Evolutionary conservation across 2,113 vertebrate species (phyloP).

Genomic region (Triplophysa siluroides): DNA sequence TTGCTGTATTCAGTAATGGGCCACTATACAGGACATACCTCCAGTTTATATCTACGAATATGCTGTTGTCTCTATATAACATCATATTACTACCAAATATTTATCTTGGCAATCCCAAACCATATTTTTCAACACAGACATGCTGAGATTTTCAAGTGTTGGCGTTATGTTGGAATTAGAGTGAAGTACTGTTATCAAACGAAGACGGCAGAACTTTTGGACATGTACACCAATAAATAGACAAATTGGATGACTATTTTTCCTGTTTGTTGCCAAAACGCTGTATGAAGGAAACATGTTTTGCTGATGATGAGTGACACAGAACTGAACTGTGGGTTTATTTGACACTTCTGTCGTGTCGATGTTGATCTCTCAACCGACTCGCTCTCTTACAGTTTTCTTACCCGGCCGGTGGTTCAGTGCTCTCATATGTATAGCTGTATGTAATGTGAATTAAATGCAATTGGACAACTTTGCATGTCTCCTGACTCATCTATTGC

Average conservation of each 20-base stretch:
- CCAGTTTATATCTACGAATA: constrained; percentile 28
- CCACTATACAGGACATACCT: constrained; percentile 14
- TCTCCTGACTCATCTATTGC: constrained; percentile 56
- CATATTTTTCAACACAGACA: background rate
- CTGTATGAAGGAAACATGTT: background rate
- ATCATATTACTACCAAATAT: constrained; percentile 1
- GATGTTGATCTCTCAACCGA: constrained; percentile 17
- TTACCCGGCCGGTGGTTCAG: constrained; percentile 70
- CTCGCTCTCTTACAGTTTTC: constrained; percentile 56
- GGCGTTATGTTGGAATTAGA: too few relatives aligned
- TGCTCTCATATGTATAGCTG: constrained; percentile 78
- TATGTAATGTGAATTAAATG: constrained; percentile 84
- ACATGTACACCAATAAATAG: too few relatives aligned
- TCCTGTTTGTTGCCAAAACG: constrained; percentile 1
- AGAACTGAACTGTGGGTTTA: constrained; percentile 40
- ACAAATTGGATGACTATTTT: background rate
- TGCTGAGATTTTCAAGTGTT: too few relatives aligned
- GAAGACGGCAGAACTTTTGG: too few relatives aligned
- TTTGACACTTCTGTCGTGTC: constrained; percentile 33
- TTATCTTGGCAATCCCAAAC: background rate
- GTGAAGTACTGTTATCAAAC: too few relatives aligned
- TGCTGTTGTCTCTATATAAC: constrained; percentile 33
- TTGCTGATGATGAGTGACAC: constrained; percentile 50
- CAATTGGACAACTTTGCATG: constrained; percentile 73
- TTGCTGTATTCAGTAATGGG: constrained; percentile 31